phyloP scores from a whole-genome alignment of 2,797 vertebrate genomes.

The Acanthurus tractus region DNA sequence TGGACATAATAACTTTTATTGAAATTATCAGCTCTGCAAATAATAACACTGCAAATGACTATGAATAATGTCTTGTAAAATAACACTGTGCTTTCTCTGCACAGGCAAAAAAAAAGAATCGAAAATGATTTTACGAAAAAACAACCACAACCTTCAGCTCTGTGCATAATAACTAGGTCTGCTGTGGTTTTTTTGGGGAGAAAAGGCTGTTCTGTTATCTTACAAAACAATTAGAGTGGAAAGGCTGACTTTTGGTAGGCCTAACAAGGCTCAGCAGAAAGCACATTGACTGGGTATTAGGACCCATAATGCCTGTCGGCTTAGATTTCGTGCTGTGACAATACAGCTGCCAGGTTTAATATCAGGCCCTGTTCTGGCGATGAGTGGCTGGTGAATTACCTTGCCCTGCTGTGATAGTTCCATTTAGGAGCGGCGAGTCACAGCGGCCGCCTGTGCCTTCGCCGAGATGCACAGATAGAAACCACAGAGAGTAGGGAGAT shows the following conservation, averaged over 20 bases:
- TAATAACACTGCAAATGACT: neutral
- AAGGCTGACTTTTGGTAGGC: conserved; percentile 47
- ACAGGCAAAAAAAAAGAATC: neutral
- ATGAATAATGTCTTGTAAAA: neutral
- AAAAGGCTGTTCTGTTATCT: conserved; percentile 36
- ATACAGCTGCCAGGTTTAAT: conserved; percentile 75
- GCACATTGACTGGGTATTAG: conserved; percentile 68
- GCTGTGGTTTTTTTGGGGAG: neutral
- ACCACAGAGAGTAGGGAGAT: conserved; percentile 20
- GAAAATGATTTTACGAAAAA: neutral
- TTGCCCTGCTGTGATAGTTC: conserved; percentile 51
- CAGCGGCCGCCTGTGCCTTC: conserved; percentile 20
- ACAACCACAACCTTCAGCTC: neutral
- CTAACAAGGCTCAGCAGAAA: conserved; percentile 56
- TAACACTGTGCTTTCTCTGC: neutral
- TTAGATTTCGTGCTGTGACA: conserved; percentile 68
- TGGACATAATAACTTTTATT: neutral
- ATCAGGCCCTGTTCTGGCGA: conserved; percentile 46
- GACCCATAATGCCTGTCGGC: conserved; percentile 67
- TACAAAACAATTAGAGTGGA: conserved; percentile 59
- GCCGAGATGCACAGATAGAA: conserved; percentile 42
- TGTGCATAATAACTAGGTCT: neutral
- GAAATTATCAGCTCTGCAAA: neutral
- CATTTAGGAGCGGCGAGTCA: conserved; percentile 31
- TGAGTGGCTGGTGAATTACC: conserved; percentile 57